Percentiles rank a stretch among this genome's conserved stretches.
Conservation (phyloP, 2,888 invertebrate species). For the Unio delphinus region DNA sequence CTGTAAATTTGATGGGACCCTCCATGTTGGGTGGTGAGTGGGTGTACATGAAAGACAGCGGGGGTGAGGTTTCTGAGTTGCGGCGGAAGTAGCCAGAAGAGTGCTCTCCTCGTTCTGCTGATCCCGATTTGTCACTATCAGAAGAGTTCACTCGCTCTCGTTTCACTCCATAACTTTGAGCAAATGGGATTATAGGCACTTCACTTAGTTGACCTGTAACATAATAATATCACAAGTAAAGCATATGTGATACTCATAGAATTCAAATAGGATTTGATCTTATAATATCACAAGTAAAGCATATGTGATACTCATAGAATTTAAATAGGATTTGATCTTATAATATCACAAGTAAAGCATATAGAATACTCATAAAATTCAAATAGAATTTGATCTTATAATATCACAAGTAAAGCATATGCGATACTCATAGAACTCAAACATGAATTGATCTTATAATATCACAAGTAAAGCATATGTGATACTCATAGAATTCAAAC, state of each 20-base stretch:
- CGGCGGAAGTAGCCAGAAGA: conserved; percentile 40
- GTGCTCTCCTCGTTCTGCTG: conserved; percentile 40
- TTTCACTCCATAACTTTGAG: conserved; percentile 20
- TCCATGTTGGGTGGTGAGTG: conserved; percentile 71
- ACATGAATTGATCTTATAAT: too few relatives aligned
- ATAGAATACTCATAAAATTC: too few relatives aligned
- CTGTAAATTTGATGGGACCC: conserved; percentile 81
- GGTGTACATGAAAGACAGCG: conserved; percentile 53
- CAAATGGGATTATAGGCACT: conserved; percentile 34
- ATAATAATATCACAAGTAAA: too few relatives aligned
- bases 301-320: too few relatives aligned
- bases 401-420: too few relatives aligned
- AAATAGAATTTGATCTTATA: too few relatives aligned
- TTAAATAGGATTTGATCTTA: too few relatives aligned
- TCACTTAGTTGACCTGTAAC: not conserved
- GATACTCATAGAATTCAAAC: too few relatives aligned
- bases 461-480: too few relatives aligned
- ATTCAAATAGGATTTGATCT: not conserved
- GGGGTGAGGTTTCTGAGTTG: conserved; percentile 48
- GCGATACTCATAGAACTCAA: too few relatives aligned
- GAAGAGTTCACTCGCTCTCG: conserved; percentile 38
- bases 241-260: too few relatives aligned
- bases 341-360: too few relatives aligned
- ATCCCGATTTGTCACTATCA: conserved; percentile 44
- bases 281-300: not conserved